Percentiles rank a stretch among this genome's conserved stretches.
Evolutionary conservation across 2,797 vertebrate genomes (phyloP).

Genomic region (Aphelocoma californica): DNA sequence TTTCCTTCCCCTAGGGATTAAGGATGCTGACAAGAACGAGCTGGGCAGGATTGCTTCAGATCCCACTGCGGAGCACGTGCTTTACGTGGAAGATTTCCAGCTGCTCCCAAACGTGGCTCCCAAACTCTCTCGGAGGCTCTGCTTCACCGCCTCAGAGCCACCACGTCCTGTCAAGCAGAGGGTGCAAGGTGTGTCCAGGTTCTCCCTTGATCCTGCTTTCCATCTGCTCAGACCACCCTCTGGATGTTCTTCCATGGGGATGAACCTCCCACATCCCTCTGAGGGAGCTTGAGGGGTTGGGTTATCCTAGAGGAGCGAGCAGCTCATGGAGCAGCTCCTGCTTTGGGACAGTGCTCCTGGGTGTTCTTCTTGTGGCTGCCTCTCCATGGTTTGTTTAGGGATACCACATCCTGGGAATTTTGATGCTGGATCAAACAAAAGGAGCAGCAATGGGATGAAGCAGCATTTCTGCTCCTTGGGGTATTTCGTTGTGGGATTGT

Average conservation of each 20-base stretch:
- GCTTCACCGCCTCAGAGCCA: slow-evolving; percentile 85
- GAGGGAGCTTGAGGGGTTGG: neutral
- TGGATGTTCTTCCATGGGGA: neutral
- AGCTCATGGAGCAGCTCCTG: neutral
- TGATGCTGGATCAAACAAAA: neutral
- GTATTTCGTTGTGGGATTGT: fast-evolving
- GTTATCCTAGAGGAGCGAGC: neutral
- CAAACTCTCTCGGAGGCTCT: slow-evolving; percentile 84
- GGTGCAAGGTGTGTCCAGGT: slow-evolving; percentile 58
- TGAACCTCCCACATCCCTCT: neutral
- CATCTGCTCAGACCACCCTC: neutral
- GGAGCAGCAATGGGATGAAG: neutral
- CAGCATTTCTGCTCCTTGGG: neutral
- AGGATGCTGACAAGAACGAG: slow-evolving; percentile 76
- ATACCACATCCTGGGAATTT: fast-evolving
- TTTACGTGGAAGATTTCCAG: slow-evolving; percentile 75
- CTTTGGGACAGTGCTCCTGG: too few relatives aligned
- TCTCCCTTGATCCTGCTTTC: neutral
- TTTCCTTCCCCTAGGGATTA: slow-evolving; percentile 73
- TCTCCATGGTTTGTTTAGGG: neutral
- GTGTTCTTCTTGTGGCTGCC: neutral
- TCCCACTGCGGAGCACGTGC: slow-evolving; percentile 81
- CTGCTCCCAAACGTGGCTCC: slow-evolving; percentile 73
- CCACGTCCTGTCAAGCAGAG: slow-evolving; percentile 76
- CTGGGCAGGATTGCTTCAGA: slow-evolving; percentile 81